A percentile compares a stretch with the other conserved stretches of the same genome.
phyloP scores from a whole-genome alignment of 2,797 vertebrate species.

The Acipenser oxyrinchus region DNA sequence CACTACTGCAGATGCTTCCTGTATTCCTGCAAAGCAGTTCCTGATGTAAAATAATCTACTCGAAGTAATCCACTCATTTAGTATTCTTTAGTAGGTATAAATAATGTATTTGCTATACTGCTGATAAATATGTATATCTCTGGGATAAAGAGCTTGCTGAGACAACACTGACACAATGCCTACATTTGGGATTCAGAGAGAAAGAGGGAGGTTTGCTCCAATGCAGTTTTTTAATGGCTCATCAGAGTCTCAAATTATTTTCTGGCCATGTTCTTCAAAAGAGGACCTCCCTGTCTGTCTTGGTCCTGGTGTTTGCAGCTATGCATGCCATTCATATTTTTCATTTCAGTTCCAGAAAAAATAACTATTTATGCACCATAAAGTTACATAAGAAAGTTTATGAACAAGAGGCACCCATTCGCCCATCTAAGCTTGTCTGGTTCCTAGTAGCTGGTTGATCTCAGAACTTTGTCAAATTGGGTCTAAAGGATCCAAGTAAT shows the following conservation, averaged over 20 bases:
- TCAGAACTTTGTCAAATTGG: too few relatives aligned
- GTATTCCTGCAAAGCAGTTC: not conserved
- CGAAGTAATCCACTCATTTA: not conserved
- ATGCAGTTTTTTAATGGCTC: constrained; percentile 3
- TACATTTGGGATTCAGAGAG: constrained; percentile 3
- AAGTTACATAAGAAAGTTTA: too few relatives aligned
- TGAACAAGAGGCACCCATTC: too few relatives aligned
- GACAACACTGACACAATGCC: constrained; percentile 10
- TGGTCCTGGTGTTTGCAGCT: constrained; percentile 3
- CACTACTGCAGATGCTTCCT: not conserved
- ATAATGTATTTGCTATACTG: not conserved
- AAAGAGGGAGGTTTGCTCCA: constrained; percentile 7
- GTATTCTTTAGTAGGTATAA: not conserved
- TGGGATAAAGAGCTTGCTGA: constrained; percentile 12
- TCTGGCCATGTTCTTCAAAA: too few relatives aligned
- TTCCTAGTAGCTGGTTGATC: too few relatives aligned
- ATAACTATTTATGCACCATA: too few relatives aligned
- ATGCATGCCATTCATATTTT: constrained; percentile 9
- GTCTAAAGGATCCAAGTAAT: too few relatives aligned
- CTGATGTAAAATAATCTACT: not conserved
- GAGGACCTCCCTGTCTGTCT: constrained; percentile 13
- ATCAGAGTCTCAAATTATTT: too few relatives aligned
- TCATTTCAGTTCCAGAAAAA: not conserved
- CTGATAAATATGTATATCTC: not conserved
- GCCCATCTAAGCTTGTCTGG: too few relatives aligned